Evolutionary conservation across 2,888 invertebrate genomes (phyloP), one percentile per base, ranked within the genome.

Genomic region (Protodeltote pygarga): DNA sequence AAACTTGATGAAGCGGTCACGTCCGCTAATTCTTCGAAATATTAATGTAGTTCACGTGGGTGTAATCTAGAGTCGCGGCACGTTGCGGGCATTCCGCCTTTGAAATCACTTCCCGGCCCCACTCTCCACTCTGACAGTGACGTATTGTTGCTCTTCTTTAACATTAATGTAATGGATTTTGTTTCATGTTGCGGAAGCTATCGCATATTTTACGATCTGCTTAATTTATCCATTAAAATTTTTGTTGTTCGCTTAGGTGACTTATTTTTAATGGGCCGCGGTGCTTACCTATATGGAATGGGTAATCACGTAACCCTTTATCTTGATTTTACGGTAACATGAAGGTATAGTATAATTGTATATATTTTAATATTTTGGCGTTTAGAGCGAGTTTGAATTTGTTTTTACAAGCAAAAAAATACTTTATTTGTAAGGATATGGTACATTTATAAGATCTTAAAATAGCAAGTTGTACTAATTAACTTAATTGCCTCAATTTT

Each of bases 101-200:
- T 81, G 86, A 83, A 91, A 90, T 90, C 90, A 90, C 91, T 91
- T 89, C 85, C 83, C 87, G 78, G 77, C 80, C 81, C 76, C 81
- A 77, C 79, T 79, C 79, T 75, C 71, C 72, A 63, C 72, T 69
- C 74, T 82, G 90, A 89, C 89, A 90, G 85, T 89, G 90, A 91
- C 89, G 85, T 85, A 89, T 90, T 86, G 87, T 87, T 79, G 75
- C 86, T 85, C 86, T 85, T 87, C 87, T 89, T 88, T 83, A 83
- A 89, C 89, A 86, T 89, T 89, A 84, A 85, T 83, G 80, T 87
- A 89, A 90, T 88, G 87, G 87, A 88, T 88, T 88, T 84, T 85
- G 85, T 85, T 89, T 83, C 83, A 87, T 87, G 85, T 85, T 76
- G 76, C 79, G 80, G 77, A 87, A 88, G 77, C 84, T 85, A 84